A percentile compares a stretch with the other conserved stretches of the same genome.
phyloP scores from a whole-genome alignment of 53 echinoderm and acorn worm species.

The Paracentrotus lividus region DNA sequence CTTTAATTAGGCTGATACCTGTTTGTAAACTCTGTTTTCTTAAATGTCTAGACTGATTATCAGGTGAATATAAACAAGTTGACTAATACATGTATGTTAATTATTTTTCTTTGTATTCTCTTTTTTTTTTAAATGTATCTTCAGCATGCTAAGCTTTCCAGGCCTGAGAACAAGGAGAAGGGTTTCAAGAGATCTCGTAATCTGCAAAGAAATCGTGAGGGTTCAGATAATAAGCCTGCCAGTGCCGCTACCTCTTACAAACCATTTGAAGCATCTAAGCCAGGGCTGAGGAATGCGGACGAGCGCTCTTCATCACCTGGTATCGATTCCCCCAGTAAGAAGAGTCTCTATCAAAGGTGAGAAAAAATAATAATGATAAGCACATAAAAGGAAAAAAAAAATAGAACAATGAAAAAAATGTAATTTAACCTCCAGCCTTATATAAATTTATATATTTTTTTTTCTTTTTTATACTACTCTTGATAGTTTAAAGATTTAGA shows the following conservation, averaged over 20 bases:
- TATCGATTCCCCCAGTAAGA: slow-evolving; percentile 37
- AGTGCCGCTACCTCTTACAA: slow-evolving; percentile 80
- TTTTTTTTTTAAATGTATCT: background rate
- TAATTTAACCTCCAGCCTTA: no score
- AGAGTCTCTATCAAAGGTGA: slow-evolving; percentile 81
- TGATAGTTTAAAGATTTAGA: no score
- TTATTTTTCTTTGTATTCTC: background rate
- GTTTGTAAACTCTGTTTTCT: no score
- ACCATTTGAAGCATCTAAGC: slow-evolving; percentile 75
- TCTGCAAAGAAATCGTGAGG: slow-evolving; percentile 79
- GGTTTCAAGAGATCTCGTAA: slow-evolving; percentile 95
- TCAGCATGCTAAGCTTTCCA: slow-evolving; percentile 63
- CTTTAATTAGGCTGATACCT: no score
- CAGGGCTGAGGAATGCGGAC: slow-evolving; percentile 26
- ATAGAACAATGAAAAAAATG: no score
- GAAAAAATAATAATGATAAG: no score
- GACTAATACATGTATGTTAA: background rate
- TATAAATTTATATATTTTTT: no score
- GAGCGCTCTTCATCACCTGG: slow-evolving; percentile 47
- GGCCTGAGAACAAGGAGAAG: slow-evolving; percentile 84
- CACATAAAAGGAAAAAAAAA: no score
- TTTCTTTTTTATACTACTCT: no score
- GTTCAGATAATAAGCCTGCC: slow-evolving; percentile 82
- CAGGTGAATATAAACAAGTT: no score
- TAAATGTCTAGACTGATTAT: no score